phyloP scores from a whole-genome alignment of 2,113 vertebrate species.

The Podarcis cretensis region DNA sequence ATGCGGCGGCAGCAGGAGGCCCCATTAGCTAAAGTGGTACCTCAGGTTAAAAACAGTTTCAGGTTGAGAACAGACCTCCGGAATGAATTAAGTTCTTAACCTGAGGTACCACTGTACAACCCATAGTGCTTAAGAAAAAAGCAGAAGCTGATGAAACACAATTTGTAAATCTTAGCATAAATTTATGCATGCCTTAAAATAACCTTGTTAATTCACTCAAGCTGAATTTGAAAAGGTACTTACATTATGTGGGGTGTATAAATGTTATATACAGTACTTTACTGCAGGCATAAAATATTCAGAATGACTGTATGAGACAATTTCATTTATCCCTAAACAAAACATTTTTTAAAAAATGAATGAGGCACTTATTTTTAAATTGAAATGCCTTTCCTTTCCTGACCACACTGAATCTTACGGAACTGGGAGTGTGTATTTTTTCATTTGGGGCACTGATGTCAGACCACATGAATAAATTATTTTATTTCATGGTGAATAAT shows the following conservation, averaged over 20 bases:
- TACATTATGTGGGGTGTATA: conserved; percentile 54
- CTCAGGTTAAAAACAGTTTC: too few relatives aligned
- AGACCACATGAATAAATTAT: conserved; percentile 69
- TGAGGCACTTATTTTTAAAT: conserved; percentile 63
- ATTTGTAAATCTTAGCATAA: conserved; percentile 27
- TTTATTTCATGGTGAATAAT: conserved; percentile 60
- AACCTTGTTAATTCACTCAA: conserved; percentile 46
- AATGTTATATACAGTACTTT: conserved; percentile 65
- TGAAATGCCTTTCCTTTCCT: conserved; percentile 59
- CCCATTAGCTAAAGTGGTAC: too few relatives aligned
- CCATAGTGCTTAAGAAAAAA: neutral
- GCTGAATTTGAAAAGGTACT: conserved; percentile 49
- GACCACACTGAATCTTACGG: conserved; percentile 42
- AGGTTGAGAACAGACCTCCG: too few relatives aligned
- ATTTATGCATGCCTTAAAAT: conserved; percentile 35
- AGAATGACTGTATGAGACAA: conserved; percentile 51
- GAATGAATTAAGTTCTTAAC: too few relatives aligned
- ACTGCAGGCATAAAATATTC: conserved; percentile 60
- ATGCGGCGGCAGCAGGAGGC: too few relatives aligned
- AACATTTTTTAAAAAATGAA: conserved; percentile 64
- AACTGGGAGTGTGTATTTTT: conserved; percentile 58
- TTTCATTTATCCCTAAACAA: conserved; percentile 61
- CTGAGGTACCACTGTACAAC: too few relatives aligned
- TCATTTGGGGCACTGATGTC: conserved; percentile 65
- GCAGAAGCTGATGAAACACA: conserved; percentile 1